These are phyloP conservation scores for Chloebia gouldiae DNA, from an alignment of 2,113 vertebrate species.

Conservation along the genomic window DNA sequence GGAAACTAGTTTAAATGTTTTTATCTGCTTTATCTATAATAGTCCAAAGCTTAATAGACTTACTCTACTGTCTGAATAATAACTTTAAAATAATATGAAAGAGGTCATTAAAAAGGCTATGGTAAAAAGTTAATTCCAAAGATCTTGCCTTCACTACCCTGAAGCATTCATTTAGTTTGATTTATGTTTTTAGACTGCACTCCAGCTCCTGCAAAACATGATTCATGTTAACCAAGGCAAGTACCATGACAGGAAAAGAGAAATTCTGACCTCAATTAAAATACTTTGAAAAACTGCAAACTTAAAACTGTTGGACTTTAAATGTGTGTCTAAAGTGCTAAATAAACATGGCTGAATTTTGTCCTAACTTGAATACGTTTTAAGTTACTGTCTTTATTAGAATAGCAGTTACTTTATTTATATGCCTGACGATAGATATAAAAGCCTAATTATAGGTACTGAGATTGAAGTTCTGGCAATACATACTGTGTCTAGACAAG, in stretches of 20 bases:
- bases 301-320: neutral
- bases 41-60: neutral
- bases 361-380: neutral
- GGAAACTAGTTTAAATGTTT: neutral
- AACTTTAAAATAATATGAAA: neutral
- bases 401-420: neutral
- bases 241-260: neutral
- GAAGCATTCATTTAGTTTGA: neutral
- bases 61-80: neutral
- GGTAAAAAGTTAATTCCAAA: neutral
- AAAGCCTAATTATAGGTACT: conserved; percentile 19
- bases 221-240: neutral
- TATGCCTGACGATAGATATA: neutral
- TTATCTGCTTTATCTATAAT: neutral
- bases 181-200: neutral
- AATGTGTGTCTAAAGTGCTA: neutral
- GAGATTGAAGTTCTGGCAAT: conserved; percentile 1
- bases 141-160: neutral
- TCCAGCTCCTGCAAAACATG: neutral
- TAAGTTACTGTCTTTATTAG: neutral
- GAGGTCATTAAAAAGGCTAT: neutral
- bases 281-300: neutral
- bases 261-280: neutral
- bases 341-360: neutral
- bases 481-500: neutral